Base-by-base conservation (phyloP, 1,140 invertebrate species). In the Macrostomum lignano region DNA sequence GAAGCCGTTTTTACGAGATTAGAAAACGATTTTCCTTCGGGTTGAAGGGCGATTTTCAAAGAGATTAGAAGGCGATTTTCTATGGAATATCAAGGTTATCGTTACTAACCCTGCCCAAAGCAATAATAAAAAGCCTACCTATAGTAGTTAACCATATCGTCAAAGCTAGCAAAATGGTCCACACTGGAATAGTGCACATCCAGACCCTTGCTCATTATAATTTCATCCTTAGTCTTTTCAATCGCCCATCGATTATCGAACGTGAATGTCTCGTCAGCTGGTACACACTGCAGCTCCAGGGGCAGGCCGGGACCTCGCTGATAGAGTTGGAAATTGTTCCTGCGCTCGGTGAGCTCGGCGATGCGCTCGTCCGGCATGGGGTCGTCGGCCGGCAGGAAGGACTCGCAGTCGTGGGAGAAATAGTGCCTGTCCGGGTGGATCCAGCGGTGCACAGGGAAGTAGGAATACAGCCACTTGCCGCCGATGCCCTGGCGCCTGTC, bases 381-480 rank as follows among this genome's bases (percentile, higher is more conserved):
- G 38, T 61, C 58, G 21, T 42, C 38, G 40, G 62, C 58, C 0
- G 61, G 61, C 13, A 63, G 40, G 17, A 49, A 48, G 17, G 52
- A 56, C 40, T 63, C 60, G 33, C 58, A 46, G 35, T 55, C 47
- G 17, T 42, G 35, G 21, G 62, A 50, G 9, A 48, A 36, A 38
- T 63, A 62, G 19, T 48, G 48, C 17, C 43, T 46, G 24, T 55
- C 38, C 7, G 45, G 30, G 25, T 46, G 46, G 25, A 63, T 52
- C 60, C 61, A 63, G 11, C 60, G 46, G 29, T 55, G 54, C 2
- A 61, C 43, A 3, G 59, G 59, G 38, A 62, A 62, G 11, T 50
- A 46, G 34, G 43, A 51, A 23, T 45, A 47, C 17, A 40, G 7
- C 10, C 21, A 28, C 15, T 11, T 17, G 22, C 15, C 21, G 5